Evolutionary conservation across 2,888 invertebrate genomes (phyloP), one percentile per base, ranked within the genome.

Genomic region (Caenorhabditis japonica): DNA sequence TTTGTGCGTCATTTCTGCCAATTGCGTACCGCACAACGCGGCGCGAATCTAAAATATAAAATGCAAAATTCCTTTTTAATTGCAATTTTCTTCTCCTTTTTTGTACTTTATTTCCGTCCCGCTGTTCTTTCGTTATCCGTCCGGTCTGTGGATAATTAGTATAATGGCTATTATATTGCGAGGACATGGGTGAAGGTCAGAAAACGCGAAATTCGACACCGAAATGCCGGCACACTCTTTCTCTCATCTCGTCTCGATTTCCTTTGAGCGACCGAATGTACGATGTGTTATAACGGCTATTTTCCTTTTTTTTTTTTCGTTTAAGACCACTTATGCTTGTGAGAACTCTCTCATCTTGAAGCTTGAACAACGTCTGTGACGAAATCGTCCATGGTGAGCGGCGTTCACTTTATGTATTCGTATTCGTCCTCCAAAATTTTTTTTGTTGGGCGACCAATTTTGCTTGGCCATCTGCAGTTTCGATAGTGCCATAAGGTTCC

Each of bases 161-260:
- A 55, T 56, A 61, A 70, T 70, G 56, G 70, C 55, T 70, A 51
- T 70, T 70, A 70, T 60, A 30, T 56, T 44, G 61, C 61, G 58
- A 58, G 49, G 49, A 41, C 60, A 46, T 27, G 55, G 70, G 60
- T 61, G 70, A 61, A 70, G 70, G 70, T 61, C 70, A 61, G 36
- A 60, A 69, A 70, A 61, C 36, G 38, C 60, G 70, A 70, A 70
- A 70, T 70, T 70, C 41, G 70, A 70, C 56, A 70, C 70, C 61
- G 52, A 52, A 68, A 59, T 59, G 59, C 51, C 43, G 51, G 52
- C 53, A 38, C 59, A 8, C 39, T 39, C 39, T 39, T 10, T 39
- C 39, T 39, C 39, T 39, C 30, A 5, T 34, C 66, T 53, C 46
- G 66, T 66, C 60, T 69, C 69, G 47, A 49, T 60, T 60, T 47